Conservation (phyloP, 2,888 invertebrate species). For the Chesias legatella region DNA sequence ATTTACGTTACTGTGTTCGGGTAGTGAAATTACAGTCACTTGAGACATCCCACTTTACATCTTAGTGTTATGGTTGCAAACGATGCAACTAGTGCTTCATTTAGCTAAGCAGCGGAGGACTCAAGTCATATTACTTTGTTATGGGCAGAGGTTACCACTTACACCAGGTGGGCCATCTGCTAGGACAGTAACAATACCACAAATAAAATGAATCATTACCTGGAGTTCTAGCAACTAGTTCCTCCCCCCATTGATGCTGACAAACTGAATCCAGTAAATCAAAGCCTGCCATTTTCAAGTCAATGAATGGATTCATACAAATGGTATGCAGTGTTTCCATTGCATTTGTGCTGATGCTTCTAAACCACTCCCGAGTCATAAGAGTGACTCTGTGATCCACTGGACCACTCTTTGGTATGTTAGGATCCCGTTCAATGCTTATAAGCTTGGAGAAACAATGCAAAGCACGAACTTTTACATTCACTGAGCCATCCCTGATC, state of each 20-base stretch:
- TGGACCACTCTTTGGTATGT: constrained; percentile 54
- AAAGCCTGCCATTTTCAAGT: constrained; percentile 86
- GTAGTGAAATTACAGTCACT: too few relatives aligned
- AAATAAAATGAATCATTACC: constrained; percentile 61
- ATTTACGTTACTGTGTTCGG: too few relatives aligned
- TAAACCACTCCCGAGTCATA: constrained; percentile 77
- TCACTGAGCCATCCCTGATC: constrained; percentile 82
- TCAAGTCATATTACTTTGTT: too few relatives aligned
- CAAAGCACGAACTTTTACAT: constrained; percentile 85
- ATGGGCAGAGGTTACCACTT: too few relatives aligned
- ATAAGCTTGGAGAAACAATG: constrained; percentile 83
- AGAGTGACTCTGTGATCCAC: constrained; percentile 68
- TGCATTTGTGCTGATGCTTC: constrained; percentile 64
- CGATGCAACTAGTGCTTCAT: too few relatives aligned
- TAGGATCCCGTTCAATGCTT: constrained; percentile 59
- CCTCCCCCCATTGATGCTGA: constrained; percentile 89
- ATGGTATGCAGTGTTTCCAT: constrained; percentile 82
- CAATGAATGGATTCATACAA: constrained; percentile 89
- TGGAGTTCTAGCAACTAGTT: constrained; percentile 84
- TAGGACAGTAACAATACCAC: too few relatives aligned
- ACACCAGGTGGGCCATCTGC: too few relatives aligned
- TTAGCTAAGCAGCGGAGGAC: too few relatives aligned
- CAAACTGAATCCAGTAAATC: constrained; percentile 84
- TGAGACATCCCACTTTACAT: too few relatives aligned
- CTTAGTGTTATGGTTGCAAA: too few relatives aligned